Base-by-base conservation (phyloP, 2,888 invertebrate genomes). In the Dolomedes plantarius region DNA sequence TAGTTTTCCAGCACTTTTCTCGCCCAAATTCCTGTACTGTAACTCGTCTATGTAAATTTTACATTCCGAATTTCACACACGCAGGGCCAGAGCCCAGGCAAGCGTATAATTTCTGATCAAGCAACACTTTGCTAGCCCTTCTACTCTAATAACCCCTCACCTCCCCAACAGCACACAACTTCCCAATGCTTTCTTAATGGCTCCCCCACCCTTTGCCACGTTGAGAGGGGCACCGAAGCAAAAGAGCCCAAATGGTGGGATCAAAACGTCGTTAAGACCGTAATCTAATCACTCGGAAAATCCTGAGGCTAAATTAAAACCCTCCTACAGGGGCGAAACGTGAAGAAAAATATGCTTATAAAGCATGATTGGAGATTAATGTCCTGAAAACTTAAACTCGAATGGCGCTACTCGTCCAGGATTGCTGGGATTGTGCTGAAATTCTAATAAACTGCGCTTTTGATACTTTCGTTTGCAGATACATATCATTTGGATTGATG, bases 301-400 rank as follows among this genome's bases (percentile, higher is more conserved):
- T 83, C 83, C 83, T 83, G 83, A 83, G 83, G 83, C 83, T 83
- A 83, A 83, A 83, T 83, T 83, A 83, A 83, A 83, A 83, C 83
- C 83, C 77, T 72, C 83, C 77, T 36, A 73, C 77, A 77, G 77
- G 77, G 83, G 75, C 67, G 81, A 65, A 79, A 74, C 68, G 73
- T 32, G 83, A 73, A 82, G 82, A 82, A 82, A 82, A 82, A 83
- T 83, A 83, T 77, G 83, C 83, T 83, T 83, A 83, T 83, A 83
- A 77, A 83, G 83, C 83, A 77, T 77, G 83, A 83, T 83, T 83
- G 77, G 77, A 77, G 83, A 83, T 83, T 83, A 77, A 83, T 83
- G 83, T 73, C 77, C 67, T 77, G 77, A 83, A 73, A 81, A 81
- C 81, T 81, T 81, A 73, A 81, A 69, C 76, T 71, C 65, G 65